phyloP scores from a whole-genome alignment of 2,888 invertebrate species.

The Dromius quadrimaculatus region DNA sequence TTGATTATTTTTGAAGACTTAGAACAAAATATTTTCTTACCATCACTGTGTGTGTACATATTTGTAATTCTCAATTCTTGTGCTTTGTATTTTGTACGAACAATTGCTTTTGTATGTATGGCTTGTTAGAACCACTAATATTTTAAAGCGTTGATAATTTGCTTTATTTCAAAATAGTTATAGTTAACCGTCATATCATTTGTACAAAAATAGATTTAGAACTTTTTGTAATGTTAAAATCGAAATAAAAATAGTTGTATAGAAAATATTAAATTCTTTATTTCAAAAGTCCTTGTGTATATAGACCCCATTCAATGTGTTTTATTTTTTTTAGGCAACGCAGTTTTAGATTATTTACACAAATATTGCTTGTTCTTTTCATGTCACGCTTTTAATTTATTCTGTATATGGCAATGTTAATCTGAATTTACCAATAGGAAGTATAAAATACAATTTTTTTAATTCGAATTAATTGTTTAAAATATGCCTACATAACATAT shows the following conservation, averaged over 20 bases:
- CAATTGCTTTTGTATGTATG: neutral
- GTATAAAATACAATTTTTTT: too few relatives aligned
- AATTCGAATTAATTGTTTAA: too few relatives aligned
- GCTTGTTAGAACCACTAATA: conserved; percentile 8
- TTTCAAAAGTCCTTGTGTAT: conserved; percentile 11
- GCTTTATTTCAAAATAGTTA: too few relatives aligned
- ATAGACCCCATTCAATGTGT: too few relatives aligned
- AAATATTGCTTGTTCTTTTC: too few relatives aligned
- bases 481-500: too few relatives aligned
- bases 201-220: conserved; percentile 19
- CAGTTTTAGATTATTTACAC: too few relatives aligned
- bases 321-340: too few relatives aligned
- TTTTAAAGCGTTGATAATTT: neutral
- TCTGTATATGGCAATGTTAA: too few relatives aligned
- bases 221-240: conserved; percentile 12
- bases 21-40: neutral
- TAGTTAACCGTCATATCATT: conserved; percentile 18
- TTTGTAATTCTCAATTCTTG: neutral
- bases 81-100: neutral
- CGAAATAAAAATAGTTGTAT: conserved; percentile 19
- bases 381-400: too few relatives aligned
- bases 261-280: neutral
- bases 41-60: conserved; percentile 13
- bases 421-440: too few relatives aligned
- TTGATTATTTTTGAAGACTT: neutral